Conservation (phyloP, 2,888 invertebrate genomes). For the Nezara viridula region DNA sequence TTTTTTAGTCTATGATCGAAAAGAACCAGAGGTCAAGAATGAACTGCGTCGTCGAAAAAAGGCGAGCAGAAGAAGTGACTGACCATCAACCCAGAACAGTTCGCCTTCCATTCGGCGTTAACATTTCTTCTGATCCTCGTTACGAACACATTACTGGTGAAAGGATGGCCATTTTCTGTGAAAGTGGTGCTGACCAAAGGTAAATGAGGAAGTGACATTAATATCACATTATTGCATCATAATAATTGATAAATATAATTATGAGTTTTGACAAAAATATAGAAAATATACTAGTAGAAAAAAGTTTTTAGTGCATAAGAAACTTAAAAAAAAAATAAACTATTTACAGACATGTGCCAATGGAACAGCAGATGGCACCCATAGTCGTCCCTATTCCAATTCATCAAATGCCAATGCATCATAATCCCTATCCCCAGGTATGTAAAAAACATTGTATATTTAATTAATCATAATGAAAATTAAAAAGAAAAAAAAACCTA, state of each 20-base stretch:
- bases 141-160: conserved; percentile 84
- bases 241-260: not conserved
- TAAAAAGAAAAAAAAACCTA: too few species aligned
- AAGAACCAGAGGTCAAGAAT: conserved; percentile 79
- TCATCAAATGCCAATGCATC: conserved; percentile 66
- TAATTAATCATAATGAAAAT: not conserved
- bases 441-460: conserved; percentile 47
- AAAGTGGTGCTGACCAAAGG: conserved; percentile 79
- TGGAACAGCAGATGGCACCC: conserved; percentile 72
- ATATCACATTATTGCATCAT: not conserved
- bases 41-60: conserved; percentile 92
- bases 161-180: conserved; percentile 89
- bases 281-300: not conserved
- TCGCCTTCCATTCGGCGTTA: conserved; percentile 77
- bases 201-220: conserved; percentile 23
- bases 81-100: conserved; percentile 80
- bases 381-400: conserved; percentile 68
- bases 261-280: not conserved
- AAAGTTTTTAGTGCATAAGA: too few species aligned
- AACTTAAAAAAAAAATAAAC: not conserved
- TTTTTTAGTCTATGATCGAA: conserved; percentile 71
- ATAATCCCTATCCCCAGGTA: conserved; percentile 65
- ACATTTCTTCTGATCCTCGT: conserved; percentile 80
- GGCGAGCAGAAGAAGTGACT: conserved; percentile 85
- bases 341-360: conserved; percentile 70